Evolutionary conservation across 2,797 vertebrate species (phyloP).

Genomic region (Esox masquinongy): DNA sequence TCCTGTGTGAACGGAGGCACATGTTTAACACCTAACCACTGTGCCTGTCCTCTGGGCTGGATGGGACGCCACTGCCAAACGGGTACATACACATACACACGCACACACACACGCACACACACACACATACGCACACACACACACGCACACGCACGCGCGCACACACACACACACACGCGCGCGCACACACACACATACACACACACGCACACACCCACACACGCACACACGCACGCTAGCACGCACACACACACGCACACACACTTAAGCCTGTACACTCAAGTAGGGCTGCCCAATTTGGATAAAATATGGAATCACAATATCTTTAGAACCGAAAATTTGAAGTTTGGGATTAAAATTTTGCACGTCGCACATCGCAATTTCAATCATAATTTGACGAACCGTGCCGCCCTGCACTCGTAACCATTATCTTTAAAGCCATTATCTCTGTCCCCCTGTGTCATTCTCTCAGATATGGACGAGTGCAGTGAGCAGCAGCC

Average conservation of each 20-base stretch:
- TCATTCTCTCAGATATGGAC: constrained; percentile 80
- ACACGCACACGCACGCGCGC: constrained; percentile 17
- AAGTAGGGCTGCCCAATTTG: background rate
- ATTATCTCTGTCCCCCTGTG: no score
- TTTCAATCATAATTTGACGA: no score
- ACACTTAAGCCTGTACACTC: background rate
- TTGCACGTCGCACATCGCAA: no score
- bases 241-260: constrained; percentile 17
- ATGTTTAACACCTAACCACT: constrained; percentile 79
- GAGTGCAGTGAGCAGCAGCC: constrained; percentile 75
- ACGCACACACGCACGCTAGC: constrained; percentile 7
- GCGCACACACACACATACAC: constrained; percentile 15
- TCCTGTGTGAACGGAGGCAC: constrained; percentile 83
- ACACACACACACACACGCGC: background rate
- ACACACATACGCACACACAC: constrained; percentile 6
- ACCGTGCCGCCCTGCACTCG: no score
- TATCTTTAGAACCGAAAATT: background rate
- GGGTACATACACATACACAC: constrained; percentile 69
- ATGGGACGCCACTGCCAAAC: constrained; percentile 80
- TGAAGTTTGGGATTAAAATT: no score
- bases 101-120: background rate
- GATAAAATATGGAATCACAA: constrained; percentile 1
- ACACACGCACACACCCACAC: constrained; percentile 19
- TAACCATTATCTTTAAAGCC: no score
- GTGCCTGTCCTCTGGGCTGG: constrained; percentile 83